Percentiles rank a stretch among this genome's conserved stretches.
These are phyloP conservation scores for Sebastes trivittatus DNA, from an alignment of 2,797 vertebrate genomes.

Conservation along the genomic window DNA sequence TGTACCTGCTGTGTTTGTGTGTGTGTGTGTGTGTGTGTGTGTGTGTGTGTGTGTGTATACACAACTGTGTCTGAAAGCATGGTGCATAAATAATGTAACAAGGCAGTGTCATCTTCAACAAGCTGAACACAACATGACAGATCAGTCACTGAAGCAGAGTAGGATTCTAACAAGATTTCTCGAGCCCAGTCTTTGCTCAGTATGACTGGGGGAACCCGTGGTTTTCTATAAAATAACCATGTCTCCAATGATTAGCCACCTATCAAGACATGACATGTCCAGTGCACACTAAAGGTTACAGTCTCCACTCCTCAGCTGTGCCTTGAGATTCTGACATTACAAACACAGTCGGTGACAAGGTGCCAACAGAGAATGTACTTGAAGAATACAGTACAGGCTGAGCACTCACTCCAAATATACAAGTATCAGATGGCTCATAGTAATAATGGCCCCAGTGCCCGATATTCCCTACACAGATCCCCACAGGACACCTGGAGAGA, in stretches of 20 bases:
- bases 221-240: background rate
- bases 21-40: background rate
- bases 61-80: background rate
- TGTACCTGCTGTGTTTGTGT: slow-evolving; percentile 8
- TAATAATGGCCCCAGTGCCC: background rate
- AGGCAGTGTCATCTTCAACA: slow-evolving; percentile 22
- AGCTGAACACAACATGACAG: slow-evolving; percentile 28
- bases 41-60: background rate
- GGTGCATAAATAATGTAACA: slow-evolving; percentile 41
- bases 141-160: slow-evolving; percentile 15
- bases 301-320: too few species aligned
- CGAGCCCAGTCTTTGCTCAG: background rate
- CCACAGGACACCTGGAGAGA: background rate
- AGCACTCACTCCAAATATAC: background rate
- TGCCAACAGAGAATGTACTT: too few species aligned
- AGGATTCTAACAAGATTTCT: background rate
- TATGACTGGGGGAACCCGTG: background rate
- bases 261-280: too few species aligned
- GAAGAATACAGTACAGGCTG: too few species aligned
- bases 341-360: too few species aligned
- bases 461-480: background rate
- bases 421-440: background rate
- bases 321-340: too few species aligned
- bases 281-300: too few species aligned
- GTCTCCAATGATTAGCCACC: background rate